Evolutionary conservation across 2,797 vertebrate species (phyloP).

Genomic region (Echeneis naucrates): DNA sequence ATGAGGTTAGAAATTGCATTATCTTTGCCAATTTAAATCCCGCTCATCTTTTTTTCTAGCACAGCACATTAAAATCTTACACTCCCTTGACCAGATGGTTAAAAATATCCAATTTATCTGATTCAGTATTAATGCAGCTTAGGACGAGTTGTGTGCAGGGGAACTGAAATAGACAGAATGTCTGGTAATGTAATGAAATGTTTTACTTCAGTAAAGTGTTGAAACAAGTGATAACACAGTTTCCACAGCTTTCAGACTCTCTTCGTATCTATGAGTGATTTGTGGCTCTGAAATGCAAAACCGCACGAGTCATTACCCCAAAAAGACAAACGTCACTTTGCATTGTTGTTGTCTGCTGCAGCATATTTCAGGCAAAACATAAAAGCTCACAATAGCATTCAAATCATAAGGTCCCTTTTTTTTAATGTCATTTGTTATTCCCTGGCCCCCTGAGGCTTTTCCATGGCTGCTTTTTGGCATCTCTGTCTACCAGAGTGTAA

Average conservation of each 20-base stretch:
- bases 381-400: slow-evolving; percentile 49
- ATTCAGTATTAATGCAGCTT: slow-evolving; percentile 21
- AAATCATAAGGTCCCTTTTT: slow-evolving; percentile 41
- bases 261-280: slow-evolving; percentile 53
- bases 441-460: slow-evolving; percentile 53
- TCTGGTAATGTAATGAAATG: slow-evolving; percentile 8
- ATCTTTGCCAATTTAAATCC: slow-evolving; percentile 22
- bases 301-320: slow-evolving; percentile 51
- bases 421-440: slow-evolving; percentile 51
- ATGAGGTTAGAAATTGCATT: not conserved
- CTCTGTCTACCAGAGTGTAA: slow-evolving; percentile 63
- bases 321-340: slow-evolving; percentile 33
- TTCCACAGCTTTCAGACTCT: slow-evolving; percentile 38
- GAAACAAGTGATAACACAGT: slow-evolving; percentile 46
- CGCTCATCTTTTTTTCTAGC: not conserved
- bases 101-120: slow-evolving; percentile 26
- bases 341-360: slow-evolving; percentile 33
- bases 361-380: slow-evolving; percentile 38
- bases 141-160: slow-evolving; percentile 27
- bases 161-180: slow-evolving; percentile 33
- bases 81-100: slow-evolving; percentile 14
- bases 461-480: slow-evolving; percentile 59
- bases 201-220: slow-evolving; percentile 22
- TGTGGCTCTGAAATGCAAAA: slow-evolving; percentile 30
- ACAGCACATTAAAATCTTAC: slow-evolving; percentile 32